Percentiles rank a stretch among this genome's conserved stretches.
Evolutionary conservation across 2,888 invertebrate genomes (phyloP).

Genomic region (Thymelicus lineola): DNA sequence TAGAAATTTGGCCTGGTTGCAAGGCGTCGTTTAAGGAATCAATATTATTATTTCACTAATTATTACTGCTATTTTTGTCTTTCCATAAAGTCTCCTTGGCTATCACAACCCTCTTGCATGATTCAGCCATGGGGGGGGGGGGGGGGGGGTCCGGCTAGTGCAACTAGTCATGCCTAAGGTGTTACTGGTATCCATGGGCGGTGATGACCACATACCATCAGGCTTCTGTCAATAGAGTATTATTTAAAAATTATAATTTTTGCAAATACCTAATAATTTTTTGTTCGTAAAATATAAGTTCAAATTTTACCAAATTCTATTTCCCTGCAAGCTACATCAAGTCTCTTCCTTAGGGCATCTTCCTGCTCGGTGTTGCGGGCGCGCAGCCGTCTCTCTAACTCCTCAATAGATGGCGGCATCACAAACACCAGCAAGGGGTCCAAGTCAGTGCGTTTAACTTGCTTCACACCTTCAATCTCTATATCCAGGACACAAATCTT

Average conservation of each 20-base stretch:
- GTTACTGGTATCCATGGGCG: not conserved
- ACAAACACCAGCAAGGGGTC: conserved; percentile 95
- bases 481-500: conserved; percentile 97
- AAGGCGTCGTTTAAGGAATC: too few species aligned
- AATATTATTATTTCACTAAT: too few species aligned
- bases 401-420: conserved; percentile 94
- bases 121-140: too few species aligned
- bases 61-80: too few species aligned
- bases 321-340: conserved; percentile 92
- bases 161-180: not conserved
- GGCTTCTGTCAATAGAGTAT: too few species aligned
- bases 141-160: too few species aligned
- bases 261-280: too few species aligned
- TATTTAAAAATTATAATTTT: too few species aligned
- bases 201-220: too few species aligned
- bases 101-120: too few species aligned
- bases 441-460: conserved; percentile 91
- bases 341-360: conserved; percentile 91
- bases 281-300: not conserved
- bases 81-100: too few species aligned
- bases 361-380: conserved; percentile 96
- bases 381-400: conserved; percentile 90
- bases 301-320: conserved; percentile 90
- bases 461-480: conserved; percentile 96
- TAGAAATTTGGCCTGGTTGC: too few species aligned